Percentiles rank a stretch among this genome's conserved stretches.
Conservation (phyloP, 2,888 invertebrate genomes). For the Gari tellinella region DNA sequence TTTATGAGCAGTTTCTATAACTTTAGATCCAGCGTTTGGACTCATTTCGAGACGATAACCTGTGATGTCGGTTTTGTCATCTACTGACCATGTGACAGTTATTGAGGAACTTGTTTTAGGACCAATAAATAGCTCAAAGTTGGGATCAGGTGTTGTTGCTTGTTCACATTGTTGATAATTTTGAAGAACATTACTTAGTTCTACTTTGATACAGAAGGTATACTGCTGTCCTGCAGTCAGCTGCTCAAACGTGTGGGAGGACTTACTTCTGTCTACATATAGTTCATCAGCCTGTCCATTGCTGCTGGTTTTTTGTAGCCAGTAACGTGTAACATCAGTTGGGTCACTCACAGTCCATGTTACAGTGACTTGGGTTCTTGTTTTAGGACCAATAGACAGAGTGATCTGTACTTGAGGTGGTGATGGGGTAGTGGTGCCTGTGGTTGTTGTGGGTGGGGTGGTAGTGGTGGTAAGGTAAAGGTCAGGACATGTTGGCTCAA, state of each 20-base stretch:
- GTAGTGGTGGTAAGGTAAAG: conserved; percentile 56
- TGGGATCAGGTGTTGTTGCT: conserved; percentile 30
- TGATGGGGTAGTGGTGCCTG: conserved; percentile 31
- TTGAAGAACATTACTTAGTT: conserved; percentile 1
- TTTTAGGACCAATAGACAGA: conserved; percentile 6
- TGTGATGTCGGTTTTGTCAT: conserved; percentile 48
- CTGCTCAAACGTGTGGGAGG: not conserved
- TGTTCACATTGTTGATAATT: not conserved
- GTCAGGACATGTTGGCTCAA: conserved; percentile 43
- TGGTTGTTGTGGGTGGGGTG: conserved; percentile 33
- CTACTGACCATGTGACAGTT: conserved; percentile 36
- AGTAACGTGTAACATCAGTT: not conserved
- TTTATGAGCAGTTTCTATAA: conserved; percentile 4
- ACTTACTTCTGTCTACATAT: too few species aligned
- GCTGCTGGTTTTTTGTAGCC: too few species aligned
- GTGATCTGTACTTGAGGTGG: not conserved
- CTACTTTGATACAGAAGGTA: conserved; percentile 2
- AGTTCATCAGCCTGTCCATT: too few species aligned
- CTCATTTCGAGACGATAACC: conserved; percentile 40
- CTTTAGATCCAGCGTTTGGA: conserved; percentile 6
- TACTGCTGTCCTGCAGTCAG: not conserved
- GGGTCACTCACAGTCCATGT: conserved; percentile 9
- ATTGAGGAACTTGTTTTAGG: conserved; percentile 18
- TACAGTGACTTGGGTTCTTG: conserved; percentile 70
- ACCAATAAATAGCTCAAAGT: conserved; percentile 18